Evolutionary conservation across 2,888 invertebrate species (phyloP).

Genomic region (Ypsolopha sequella): DNA sequence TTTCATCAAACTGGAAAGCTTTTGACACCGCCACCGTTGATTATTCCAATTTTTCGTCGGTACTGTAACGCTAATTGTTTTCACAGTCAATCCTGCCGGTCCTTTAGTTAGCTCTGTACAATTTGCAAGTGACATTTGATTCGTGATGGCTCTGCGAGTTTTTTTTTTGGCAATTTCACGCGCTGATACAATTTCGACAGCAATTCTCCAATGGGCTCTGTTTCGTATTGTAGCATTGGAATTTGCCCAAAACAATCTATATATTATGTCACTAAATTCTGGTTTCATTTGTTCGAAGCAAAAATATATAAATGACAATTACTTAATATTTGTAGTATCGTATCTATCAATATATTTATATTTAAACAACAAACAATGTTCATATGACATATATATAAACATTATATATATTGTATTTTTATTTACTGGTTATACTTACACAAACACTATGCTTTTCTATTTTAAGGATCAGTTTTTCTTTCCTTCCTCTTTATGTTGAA

Average conservation of each 20-base stretch:
- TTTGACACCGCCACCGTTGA: constrained; percentile 39
- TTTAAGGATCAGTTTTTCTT: too few relatives aligned
- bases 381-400: too few relatives aligned
- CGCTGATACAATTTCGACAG: constrained; percentile 22
- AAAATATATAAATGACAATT: too few relatives aligned
- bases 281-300: neutral
- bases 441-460: too few relatives aligned
- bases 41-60: constrained; percentile 57
- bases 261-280: neutral
- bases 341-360: too few relatives aligned
- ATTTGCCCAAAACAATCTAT: too few relatives aligned
- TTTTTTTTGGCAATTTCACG: constrained; percentile 64
- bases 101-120: constrained; percentile 59
- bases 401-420: too few relatives aligned
- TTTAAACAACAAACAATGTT: too few relatives aligned
- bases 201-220: constrained; percentile 32
- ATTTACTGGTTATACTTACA: too few relatives aligned
- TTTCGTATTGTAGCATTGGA: neutral
- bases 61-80: constrained; percentile 53
- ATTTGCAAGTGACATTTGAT: constrained; percentile 67
- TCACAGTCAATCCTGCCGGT: constrained; percentile 52
- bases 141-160: constrained; percentile 62
- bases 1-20: constrained; percentile 43
- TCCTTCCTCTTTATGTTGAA: too few relatives aligned
- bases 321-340: too few relatives aligned